phyloP scores from a whole-genome alignment of 2,888 invertebrate genomes.

The Melieria omissa region DNA sequence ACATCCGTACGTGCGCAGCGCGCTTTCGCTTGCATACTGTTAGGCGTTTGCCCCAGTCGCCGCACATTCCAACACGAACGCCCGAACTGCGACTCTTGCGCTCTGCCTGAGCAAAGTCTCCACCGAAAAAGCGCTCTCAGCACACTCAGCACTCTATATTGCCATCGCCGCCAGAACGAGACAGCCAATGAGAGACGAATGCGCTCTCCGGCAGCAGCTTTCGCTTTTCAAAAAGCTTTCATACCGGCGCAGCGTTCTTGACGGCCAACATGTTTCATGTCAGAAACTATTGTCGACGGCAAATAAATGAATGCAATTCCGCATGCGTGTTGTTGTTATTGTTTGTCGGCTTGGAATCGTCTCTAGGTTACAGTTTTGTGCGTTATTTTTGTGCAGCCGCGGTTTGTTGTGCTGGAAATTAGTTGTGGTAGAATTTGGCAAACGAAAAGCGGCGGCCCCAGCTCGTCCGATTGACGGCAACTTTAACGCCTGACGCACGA shows the following conservation, averaged over 20 bases:
- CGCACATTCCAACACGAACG: background rate
- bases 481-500: background rate
- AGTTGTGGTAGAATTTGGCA: conserved; percentile 5
- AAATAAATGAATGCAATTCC: no score
- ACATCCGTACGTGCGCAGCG: no score
- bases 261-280: no score
- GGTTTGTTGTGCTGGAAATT: conserved; percentile 46
- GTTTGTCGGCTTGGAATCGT: conserved; percentile 17
- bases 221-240: no score
- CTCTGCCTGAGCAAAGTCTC: conserved; percentile 11
- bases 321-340: background rate
- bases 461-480: background rate
- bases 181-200: background rate
- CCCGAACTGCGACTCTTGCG: no score
- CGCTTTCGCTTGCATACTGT: conserved; percentile 19
- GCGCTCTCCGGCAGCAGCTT: no score
- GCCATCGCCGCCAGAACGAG: conserved; percentile 53
- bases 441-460: conserved; percentile 2
- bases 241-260: no score
- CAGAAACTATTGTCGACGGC: no score
- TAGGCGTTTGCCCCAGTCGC: conserved; percentile 1
- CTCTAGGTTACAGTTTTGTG: conserved; percentile 38
- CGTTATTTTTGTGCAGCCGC: conserved; percentile 32
- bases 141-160: conserved; percentile 29
- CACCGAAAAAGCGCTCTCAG: background rate